phyloP scores from a whole-genome alignment of 2,113 vertebrate species.

The Haplochromis burtoni region DNA sequence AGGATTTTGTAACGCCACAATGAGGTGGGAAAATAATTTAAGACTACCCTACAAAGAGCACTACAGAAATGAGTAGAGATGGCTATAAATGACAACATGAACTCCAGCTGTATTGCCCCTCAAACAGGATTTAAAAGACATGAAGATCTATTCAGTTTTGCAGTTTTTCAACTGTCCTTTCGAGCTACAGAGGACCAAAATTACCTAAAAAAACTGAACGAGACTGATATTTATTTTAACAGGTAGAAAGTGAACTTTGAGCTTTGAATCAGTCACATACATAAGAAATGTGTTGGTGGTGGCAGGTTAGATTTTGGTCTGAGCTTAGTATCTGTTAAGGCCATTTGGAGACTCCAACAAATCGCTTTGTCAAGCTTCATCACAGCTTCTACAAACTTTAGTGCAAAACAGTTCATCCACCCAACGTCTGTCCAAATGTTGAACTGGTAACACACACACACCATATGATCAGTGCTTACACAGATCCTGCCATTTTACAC shows the following conservation, averaged over 20 bases:
- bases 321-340: background rate
- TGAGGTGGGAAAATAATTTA: background rate
- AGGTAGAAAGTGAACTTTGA: background rate
- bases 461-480: background rate
- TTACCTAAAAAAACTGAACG: background rate
- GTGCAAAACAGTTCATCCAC: background rate
- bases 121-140: background rate
- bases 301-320: background rate
- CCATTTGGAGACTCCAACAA: background rate
- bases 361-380: background rate
- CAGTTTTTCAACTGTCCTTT: background rate
- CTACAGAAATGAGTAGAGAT: background rate
- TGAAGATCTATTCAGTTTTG: background rate
- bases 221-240: background rate
- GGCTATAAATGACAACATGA: background rate
- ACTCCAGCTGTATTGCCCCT: background rate
- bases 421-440: background rate
- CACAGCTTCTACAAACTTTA: background rate
- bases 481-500: background rate
- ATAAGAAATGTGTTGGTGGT: background rate
- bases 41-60: background rate
- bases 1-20: background rate
- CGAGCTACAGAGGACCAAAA: rapidly evolving
- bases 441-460: background rate
- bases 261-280: background rate